Evolutionary conservation across 2,113 vertebrate species (phyloP).

Genomic region (Pelmatolapia mariae): DNA sequence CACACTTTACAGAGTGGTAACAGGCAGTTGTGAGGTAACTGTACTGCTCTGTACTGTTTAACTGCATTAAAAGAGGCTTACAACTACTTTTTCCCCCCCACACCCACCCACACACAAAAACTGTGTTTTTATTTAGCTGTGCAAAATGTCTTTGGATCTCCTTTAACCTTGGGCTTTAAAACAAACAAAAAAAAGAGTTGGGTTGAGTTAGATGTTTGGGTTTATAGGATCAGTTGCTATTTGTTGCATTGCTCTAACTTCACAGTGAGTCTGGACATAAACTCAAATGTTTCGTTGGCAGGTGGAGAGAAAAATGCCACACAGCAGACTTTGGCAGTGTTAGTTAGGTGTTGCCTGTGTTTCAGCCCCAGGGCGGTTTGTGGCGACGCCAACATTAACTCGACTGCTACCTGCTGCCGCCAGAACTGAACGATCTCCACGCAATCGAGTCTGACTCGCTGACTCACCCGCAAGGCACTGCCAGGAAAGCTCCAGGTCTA

Average conservation of each 20-base stretch:
- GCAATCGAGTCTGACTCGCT: neutral
- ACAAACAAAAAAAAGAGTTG: neutral
- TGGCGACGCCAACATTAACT: neutral
- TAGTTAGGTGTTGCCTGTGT: neutral
- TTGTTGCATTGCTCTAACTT: neutral
- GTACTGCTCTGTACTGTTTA: neutral
- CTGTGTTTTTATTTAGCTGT: neutral
- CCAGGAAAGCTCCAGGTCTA: constrained; percentile 11
- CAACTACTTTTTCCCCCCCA: neutral
- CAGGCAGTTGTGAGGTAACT: neutral
- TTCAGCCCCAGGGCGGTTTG: neutral
- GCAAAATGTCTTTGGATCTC: neutral
- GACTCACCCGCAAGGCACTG: neutral
- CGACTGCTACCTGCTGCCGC: neutral
- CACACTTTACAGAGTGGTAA: neutral
- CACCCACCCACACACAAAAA: no score
- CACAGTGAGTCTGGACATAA: neutral
- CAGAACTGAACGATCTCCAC: neutral
- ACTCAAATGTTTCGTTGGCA: rapidly evolving
- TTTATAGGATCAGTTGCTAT: neutral
- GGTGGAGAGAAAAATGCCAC: neutral
- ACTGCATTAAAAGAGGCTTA: neutral
- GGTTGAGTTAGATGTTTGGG: neutral
- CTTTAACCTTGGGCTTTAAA: neutral
- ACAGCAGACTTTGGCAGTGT: neutral